Base-by-base conservation (phyloP, 2,888 invertebrate genomes). In the Lasioglossum zephyrum region DNA sequence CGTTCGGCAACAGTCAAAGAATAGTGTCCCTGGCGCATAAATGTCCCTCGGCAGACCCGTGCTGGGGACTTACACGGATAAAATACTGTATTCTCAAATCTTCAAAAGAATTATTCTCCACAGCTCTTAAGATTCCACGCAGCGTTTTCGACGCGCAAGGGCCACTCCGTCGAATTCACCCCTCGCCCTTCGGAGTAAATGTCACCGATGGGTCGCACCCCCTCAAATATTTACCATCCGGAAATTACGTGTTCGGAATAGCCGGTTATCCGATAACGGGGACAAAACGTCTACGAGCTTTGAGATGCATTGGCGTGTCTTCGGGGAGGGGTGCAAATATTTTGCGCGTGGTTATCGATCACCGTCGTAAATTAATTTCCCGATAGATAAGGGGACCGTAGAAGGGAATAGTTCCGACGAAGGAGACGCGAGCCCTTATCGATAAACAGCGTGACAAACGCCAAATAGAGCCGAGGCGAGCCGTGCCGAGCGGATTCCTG, bases 211-310 rank as follows among this genome's bases (percentile, higher is more conserved):
- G 72, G 69, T 44, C 63, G 22, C 31, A 3, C 36, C 41, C 41
- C 77, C 36, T 49, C 82, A 88, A 88, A 88, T 88, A 88, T 88
- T 88, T 86, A 66, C 70, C 70, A 36, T 8, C 8, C 77, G 77
- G 73, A 77, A 82, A 86, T 88, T 86, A 86, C 86, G 78, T 66
- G 83, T 81, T 70, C 78, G 66, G 39, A n/a, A 72, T 39, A 9
- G 26, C 80, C 63, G 31, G 53, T 36, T 83, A 79, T 69, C 66
- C 74, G 84, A 87, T 87, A 87, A 83, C 31, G 79, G 41, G 73
- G 53, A 63, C 63, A 82, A 78, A 81, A 26, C 74, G 9, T 4
- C 8, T 13, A 16, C 36, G 36, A 36, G n/a, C 11, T 16, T 18
- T n/a, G 8, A 72, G 70, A 3, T 81, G 78, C 79, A 82, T 77